A percentile compares a stretch with the other conserved stretches of the same genome.
Conservation (phyloP, 2,113 vertebrate genomes). For the Cavia porcellus region DNA sequence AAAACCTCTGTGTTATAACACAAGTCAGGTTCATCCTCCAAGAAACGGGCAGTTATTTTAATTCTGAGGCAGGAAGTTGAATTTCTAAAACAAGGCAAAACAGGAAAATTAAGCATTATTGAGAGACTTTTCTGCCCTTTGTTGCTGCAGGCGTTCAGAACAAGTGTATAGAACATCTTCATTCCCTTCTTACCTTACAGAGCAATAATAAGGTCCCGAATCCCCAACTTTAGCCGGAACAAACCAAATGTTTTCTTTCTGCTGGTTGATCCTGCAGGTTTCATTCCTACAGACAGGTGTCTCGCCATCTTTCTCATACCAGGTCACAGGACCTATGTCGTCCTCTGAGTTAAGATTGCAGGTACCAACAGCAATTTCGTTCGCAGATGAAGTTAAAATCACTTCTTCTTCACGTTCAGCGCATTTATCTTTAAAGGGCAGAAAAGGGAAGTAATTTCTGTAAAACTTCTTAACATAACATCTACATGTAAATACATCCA, state of each 20-base stretch:
- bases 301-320: slow-evolving; percentile 88
- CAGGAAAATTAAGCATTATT: background rate
- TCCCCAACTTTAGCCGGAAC: slow-evolving; percentile 88
- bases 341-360: slow-evolving; percentile 22
- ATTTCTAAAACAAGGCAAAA: slow-evolving; percentile 85
- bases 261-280: slow-evolving; percentile 85
- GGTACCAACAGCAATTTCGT: slow-evolving; percentile 65
- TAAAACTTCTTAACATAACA: background rate
- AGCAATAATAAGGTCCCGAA: slow-evolving; percentile 89
- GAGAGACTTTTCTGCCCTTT: background rate
- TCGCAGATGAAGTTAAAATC: slow-evolving; percentile 72
- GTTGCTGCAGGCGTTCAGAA: background rate
- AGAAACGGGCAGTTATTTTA: slow-evolving; percentile 80
- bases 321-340: slow-evolving; percentile 84
- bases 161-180: accelerated
- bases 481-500: background rate
- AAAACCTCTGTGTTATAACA: slow-evolving; percentile 84
- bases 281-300: slow-evolving; percentile 79
- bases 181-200: slow-evolving; percentile 88
- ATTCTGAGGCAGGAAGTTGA: slow-evolving; percentile 77
- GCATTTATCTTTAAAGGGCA: slow-evolving; percentile 72
- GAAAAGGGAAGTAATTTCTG: background rate
- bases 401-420: background rate
- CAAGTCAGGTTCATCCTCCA: slow-evolving; percentile 81
- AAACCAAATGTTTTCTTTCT: slow-evolving; percentile 90